Evolutionary conservation across 2,113 vertebrate genomes (phyloP).

Genomic region (Chaetodon trifascialis): DNA sequence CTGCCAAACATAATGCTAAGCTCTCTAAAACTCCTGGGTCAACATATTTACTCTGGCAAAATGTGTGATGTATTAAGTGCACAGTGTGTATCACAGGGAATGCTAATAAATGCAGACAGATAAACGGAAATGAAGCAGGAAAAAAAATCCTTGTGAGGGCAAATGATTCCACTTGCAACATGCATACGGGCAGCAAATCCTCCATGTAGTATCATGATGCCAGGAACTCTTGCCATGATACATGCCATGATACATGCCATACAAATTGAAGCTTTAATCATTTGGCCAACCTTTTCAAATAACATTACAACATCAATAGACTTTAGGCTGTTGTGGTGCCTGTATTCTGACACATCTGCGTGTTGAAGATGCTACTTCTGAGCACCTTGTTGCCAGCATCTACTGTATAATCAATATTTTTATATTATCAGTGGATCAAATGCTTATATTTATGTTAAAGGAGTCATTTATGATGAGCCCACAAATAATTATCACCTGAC

Average conservation of each 20-base stretch:
- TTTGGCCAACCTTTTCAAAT: background rate
- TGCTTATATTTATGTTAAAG: background rate
- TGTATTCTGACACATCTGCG: background rate
- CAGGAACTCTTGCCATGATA: conserved; percentile 5
- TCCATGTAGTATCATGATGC: conserved; percentile 19
- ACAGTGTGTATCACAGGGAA: conserved; percentile 39
- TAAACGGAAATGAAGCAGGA: conserved; percentile 26
- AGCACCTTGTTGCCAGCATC: background rate
- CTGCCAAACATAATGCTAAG: conserved; percentile 67
- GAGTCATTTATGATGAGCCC: background rate
- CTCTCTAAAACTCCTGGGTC: conserved; percentile 68
- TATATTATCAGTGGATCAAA: background rate
- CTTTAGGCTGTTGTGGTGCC: background rate
- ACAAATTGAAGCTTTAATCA: background rate
- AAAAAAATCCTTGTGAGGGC: conserved; percentile 37
- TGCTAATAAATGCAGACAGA: conserved; percentile 35
- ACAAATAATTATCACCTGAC: background rate
- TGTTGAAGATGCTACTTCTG: background rate
- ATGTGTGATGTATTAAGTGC: conserved; percentile 43
- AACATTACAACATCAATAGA: background rate
- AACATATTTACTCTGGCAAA: conserved; percentile 57
- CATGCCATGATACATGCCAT: background rate
- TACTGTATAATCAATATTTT: background rate
- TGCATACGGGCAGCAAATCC: conserved; percentile 31
- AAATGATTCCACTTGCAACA: conserved; percentile 52